Percentiles rank a stretch among this genome's conserved stretches.
Conservation (phyloP, 2,888 invertebrate genomes). For the Prenolepis imparis region DNA sequence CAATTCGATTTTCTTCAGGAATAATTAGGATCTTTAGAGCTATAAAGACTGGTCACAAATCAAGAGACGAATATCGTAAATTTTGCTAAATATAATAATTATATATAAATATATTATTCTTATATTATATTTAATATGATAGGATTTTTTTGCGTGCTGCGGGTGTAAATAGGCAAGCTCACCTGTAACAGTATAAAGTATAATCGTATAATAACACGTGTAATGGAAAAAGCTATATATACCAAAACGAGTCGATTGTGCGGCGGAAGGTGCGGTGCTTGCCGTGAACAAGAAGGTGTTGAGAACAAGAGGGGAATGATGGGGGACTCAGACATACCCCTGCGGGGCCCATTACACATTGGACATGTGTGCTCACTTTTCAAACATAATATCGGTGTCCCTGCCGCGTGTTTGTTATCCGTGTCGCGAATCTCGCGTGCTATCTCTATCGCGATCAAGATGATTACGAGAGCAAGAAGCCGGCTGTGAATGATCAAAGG, state of each 20-base stretch:
- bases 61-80: not conserved
- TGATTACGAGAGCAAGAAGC: conserved; percentile 8
- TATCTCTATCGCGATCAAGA: conserved; percentile 40
- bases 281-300: conserved; percentile 11
- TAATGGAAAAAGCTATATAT: not conserved
- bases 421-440: conserved; percentile 23
- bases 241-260: not conserved
- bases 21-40: not conserved
- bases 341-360: conserved; percentile 57
- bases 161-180: not conserved
- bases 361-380: conserved; percentile 59
- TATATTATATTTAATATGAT: not conserved
- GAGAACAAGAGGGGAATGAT: conserved; percentile 31
- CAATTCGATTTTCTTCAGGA: too few relatives aligned
- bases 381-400: conserved; percentile 9
- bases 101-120: too few relatives aligned
- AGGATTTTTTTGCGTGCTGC: conserved; percentile 20
- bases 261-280: conserved; percentile 1
- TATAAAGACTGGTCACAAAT: not conserved
- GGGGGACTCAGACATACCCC: not conserved
- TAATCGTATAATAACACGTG: conserved; percentile 29
- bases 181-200: not conserved
- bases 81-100: not conserved
- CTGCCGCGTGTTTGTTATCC: conserved; percentile 38
- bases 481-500: conserved; percentile 22